Conservation (phyloP, 2,888 invertebrate species). For the Rhopalosiphum nymphaeae region DNA sequence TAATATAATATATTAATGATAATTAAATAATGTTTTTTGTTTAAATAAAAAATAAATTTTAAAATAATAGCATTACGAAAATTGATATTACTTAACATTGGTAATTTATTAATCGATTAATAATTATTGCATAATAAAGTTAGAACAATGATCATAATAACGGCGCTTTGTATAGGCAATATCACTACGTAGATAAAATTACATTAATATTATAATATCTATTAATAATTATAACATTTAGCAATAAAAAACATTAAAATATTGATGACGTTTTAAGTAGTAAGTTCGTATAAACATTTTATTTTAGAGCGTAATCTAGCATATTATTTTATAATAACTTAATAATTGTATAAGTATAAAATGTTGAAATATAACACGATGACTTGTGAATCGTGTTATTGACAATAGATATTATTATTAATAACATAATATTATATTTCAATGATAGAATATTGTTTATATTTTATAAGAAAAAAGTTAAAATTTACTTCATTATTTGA, state of each 20-base stretch:
- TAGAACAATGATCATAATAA: neutral
- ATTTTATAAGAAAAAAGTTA: neutral
- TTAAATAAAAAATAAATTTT: neutral
- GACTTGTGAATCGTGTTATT: neutral
- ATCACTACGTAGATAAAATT: neutral
- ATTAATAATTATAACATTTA: neutral
- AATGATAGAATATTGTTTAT: neutral
- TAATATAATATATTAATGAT: neutral
- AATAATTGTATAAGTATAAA: neutral
- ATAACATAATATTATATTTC: neutral
- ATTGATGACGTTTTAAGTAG: neutral
- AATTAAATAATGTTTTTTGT: neutral
- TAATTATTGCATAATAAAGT: neutral
- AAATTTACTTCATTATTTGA: neutral
- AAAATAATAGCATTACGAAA: neutral
- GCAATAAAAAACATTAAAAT: neutral
- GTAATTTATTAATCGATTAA: neutral
- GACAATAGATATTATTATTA: neutral
- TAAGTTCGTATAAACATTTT: neutral
- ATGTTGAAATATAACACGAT: neutral
- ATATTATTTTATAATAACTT: neutral
- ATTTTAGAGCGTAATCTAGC: neutral
- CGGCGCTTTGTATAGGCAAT: slow-evolving; percentile 56
- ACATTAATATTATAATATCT: neutral
- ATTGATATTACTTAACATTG: neutral